Percentiles rank a stretch among this genome's conserved stretches.
These are phyloP conservation scores for Tadarida brasiliensis DNA, from an alignment of 2,797 vertebrate species.

Conservation along the genomic window DNA sequence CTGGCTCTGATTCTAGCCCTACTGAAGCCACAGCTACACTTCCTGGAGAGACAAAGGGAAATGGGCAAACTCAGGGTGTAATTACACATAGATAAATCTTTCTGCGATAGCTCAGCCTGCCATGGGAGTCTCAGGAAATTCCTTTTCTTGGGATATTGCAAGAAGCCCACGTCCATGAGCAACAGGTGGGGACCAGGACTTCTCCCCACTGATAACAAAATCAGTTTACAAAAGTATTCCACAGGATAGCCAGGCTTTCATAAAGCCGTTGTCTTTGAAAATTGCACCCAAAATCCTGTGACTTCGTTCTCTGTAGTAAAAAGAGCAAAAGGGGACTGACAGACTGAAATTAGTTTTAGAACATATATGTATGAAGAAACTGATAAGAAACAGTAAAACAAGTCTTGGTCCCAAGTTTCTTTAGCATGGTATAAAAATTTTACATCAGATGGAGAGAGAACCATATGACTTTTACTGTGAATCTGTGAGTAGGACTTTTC, in stretches of 20 bases:
- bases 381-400: background rate
- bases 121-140: background rate
- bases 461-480: background rate
- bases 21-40: background rate
- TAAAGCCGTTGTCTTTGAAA: background rate
- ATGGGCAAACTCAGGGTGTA: background rate
- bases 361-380: background rate
- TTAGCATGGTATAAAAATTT: background rate
- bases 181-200: background rate
- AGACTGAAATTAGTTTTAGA: background rate
- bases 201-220: background rate
- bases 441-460: background rate
- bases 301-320: background rate
- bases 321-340: background rate
- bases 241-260: background rate
- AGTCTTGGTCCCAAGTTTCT: background rate
- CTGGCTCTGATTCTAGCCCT: background rate
- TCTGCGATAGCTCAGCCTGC: background rate
- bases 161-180: background rate
- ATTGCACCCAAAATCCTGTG: background rate
- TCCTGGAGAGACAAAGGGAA: background rate
- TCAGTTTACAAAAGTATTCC: background rate
- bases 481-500: background rate
- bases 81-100: background rate
- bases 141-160: background rate